Evolutionary conservation across 1,140 invertebrate genomes (phyloP).

Genomic region (Drosophila truncata): DNA sequence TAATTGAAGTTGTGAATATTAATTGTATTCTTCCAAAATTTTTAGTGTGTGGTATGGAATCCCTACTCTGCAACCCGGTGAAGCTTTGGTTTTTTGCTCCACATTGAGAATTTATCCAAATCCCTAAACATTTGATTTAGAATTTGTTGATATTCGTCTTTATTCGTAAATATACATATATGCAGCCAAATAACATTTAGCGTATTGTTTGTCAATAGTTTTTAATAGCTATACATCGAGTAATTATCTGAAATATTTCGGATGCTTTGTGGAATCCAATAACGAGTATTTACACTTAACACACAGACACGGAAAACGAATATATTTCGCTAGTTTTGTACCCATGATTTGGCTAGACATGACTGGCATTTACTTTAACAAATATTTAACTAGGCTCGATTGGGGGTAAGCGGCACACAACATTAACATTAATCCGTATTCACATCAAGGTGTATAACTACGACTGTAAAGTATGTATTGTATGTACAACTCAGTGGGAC

Average conservation of each 20-base stretch:
- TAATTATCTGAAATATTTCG: constrained; percentile 28
- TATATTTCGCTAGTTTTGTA: constrained; percentile 42
- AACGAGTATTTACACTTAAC: constrained; percentile 45
- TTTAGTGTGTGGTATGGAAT: constrained; percentile 21
- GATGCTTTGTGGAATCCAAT: constrained; percentile 11
- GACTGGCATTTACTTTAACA: constrained; percentile 28
- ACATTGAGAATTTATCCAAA: constrained; percentile 10
- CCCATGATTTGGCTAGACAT: constrained; percentile 45
- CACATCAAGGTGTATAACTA: constrained; percentile 35
- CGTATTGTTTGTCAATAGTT: constrained; percentile 50
- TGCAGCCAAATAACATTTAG: constrained; percentile 70
- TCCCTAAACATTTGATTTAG: constrained; percentile 22
- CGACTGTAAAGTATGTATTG: constrained; percentile 11
- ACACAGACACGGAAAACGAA: constrained; percentile 40
- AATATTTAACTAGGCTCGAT: constrained; percentile 35
- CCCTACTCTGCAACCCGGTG: constrained; percentile 19
- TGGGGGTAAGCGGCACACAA: constrained; percentile 27
- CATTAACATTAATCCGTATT: constrained; percentile 33
- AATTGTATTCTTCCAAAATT: neutral
- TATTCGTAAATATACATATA: constrained; percentile 60
- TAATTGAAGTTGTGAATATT: too few relatives aligned
- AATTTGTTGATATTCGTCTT: constrained; percentile 45
- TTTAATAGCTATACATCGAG: constrained; percentile 41
- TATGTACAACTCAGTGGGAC: constrained; percentile 44
- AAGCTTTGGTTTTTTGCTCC: constrained; percentile 53